phyloP scores from a whole-genome alignment of 2,888 invertebrate species.

The Romanomermis culicivorax region DNA sequence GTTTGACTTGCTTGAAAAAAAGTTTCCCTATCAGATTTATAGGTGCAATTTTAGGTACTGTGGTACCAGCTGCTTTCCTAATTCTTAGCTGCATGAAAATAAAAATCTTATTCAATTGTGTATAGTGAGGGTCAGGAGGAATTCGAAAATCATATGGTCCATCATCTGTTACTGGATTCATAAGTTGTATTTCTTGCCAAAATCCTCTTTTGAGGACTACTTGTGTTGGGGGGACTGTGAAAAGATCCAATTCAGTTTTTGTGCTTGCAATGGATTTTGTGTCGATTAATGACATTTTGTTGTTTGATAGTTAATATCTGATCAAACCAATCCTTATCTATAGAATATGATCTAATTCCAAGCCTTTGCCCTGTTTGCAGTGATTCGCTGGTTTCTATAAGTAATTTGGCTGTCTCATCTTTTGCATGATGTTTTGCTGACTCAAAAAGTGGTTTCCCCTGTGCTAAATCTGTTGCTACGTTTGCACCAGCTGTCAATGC shows the following conservation, averaged over 20 bases:
- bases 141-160: conserved; percentile 8
- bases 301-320: too few relatives aligned
- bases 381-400: too few relatives aligned
- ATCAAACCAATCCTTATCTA: too few relatives aligned
- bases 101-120: neutral
- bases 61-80: neutral
- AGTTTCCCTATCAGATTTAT: conserved; percentile 5
- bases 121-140: neutral
- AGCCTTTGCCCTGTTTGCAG: too few relatives aligned
- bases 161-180: neutral
- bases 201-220: neutral
- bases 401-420: neutral
- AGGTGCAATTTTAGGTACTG: neutral
- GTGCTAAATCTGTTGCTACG: neutral
- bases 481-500: conserved; percentile 1
- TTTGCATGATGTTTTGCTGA: neutral
- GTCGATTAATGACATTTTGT: too few relatives aligned
- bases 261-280: neutral
- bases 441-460: neutral
- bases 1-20: conserved; percentile 7
- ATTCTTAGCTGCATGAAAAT: conserved; percentile 4
- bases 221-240: conserved; percentile 8
- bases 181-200: conserved; percentile 3
- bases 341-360: too few relatives aligned
- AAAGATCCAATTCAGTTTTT: conserved; percentile 4